Percentiles rank a stretch among this genome's conserved stretches.
Conservation (phyloP, 2,113 vertebrate species). For the Platichthys flesus region DNA sequence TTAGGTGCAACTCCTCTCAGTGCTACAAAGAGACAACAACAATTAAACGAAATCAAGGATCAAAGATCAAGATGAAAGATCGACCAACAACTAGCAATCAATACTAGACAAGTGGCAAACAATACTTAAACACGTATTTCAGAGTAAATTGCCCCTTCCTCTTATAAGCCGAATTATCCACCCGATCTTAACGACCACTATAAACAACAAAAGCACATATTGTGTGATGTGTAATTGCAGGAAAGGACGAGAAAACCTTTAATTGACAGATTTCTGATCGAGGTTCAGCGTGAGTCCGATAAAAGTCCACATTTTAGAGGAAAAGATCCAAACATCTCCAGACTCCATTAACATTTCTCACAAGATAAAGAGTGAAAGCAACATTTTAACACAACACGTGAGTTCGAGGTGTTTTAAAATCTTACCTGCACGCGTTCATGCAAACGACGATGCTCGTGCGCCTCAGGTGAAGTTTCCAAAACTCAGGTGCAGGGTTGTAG, state of each 20-base stretch:
- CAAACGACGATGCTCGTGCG: constrained; percentile 59
- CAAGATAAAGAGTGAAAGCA: too few relatives aligned
- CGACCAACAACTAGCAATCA: not conserved
- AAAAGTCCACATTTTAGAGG: too few relatives aligned
- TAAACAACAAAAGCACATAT: accelerated
- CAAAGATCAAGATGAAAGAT: too few relatives aligned
- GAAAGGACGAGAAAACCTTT: not conserved
- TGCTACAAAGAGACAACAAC: too few relatives aligned
- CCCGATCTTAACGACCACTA: accelerated
- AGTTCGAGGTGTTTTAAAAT: too few relatives aligned
- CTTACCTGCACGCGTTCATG: constrained; percentile 73
- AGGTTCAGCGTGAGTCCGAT: not conserved
- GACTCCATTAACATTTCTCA: too few relatives aligned
- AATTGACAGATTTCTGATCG: not conserved
- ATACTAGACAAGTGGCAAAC: too few relatives aligned
- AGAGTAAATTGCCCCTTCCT: not conserved
- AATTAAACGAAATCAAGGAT: too few relatives aligned
- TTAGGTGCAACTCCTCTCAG: too few relatives aligned
- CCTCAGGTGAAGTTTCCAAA: constrained; percentile 29
- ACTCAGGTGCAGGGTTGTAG: too few relatives aligned
- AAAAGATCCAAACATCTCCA: too few relatives aligned
- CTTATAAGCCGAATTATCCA: constrained; percentile 12
- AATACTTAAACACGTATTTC: not conserved
- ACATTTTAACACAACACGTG: too few relatives aligned
- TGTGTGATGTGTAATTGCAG: accelerated